These are phyloP conservation scores for Zaprionus nigranus DNA, from an alignment of 1,140 invertebrate genomes.

Conservation along the genomic window DNA sequence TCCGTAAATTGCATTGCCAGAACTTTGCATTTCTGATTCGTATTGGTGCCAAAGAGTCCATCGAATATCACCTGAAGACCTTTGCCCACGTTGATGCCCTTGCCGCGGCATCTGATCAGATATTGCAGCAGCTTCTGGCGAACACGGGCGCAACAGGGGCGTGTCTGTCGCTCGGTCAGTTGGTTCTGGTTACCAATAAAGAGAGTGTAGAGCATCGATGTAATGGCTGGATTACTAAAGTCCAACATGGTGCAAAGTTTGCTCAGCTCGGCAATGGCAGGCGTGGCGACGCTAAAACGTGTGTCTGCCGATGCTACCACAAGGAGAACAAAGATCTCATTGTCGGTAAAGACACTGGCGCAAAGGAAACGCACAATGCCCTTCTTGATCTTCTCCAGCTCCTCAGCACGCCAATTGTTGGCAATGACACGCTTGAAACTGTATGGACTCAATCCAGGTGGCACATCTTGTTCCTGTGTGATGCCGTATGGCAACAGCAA, in stretches of 20 bases:
- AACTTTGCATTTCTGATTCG: conserved; percentile 92
- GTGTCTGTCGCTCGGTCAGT: conserved; percentile 87
- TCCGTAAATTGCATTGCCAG: conserved; percentile 93
- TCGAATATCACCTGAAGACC: conserved; percentile 95
- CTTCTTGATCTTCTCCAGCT: conserved; percentile 92
- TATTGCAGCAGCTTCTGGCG: conserved; percentile 94
- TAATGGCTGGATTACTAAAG: conserved; percentile 89
- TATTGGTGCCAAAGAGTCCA: conserved; percentile 92
- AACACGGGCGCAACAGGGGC: conserved; percentile 91
- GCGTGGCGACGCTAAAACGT: conserved; percentile 85
- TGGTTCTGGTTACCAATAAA: conserved; percentile 88
- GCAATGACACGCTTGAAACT: conserved; percentile 92
- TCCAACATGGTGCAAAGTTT: conserved; percentile 88
- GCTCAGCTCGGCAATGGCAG: conserved; percentile 77
- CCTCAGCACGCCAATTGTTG: conserved; percentile 90
- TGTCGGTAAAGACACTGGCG: conserved; percentile 90
- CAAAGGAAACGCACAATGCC: conserved; percentile 93
- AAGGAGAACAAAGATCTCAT: conserved; percentile 91
- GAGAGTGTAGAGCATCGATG: conserved; percentile 90
- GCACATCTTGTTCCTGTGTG: conserved; percentile 85
- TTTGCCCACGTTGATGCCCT: conserved; percentile 91
- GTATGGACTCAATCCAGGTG: conserved; percentile 92
- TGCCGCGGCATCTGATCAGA: conserved; percentile 91
- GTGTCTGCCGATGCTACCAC: conserved; percentile 95
- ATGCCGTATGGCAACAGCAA: conserved; percentile 90